phyloP scores from a whole-genome alignment of 2,797 vertebrate species.

The Pyrocephalus nanus region DNA sequence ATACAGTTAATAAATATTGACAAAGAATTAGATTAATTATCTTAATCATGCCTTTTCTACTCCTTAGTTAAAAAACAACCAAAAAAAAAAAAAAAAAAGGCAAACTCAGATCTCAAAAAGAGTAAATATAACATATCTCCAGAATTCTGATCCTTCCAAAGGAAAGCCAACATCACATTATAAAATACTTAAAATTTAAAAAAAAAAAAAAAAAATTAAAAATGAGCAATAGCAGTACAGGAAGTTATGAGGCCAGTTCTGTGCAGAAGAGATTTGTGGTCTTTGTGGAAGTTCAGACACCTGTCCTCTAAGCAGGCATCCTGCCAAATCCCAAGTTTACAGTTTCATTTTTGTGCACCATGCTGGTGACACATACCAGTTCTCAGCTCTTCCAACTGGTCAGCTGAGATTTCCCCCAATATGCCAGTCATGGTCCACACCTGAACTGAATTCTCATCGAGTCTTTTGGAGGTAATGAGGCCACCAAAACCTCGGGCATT shows the following conservation, averaged over 20 bases:
- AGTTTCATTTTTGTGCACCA: not conserved
- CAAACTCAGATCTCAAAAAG: not conserved
- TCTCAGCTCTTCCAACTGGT: not conserved
- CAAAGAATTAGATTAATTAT: not conserved
- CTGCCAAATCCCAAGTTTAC: not conserved
- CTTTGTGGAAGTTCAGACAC: not conserved
- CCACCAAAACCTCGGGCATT: not conserved
- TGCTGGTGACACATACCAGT: not conserved
- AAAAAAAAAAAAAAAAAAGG: not conserved
- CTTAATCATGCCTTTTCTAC: not conserved
- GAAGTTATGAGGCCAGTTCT: not conserved
- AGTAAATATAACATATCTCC: not conserved
- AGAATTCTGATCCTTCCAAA: not conserved
- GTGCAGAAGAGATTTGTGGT: not conserved
- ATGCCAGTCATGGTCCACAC: not conserved
- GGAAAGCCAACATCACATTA: not conserved
- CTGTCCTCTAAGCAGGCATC: not conserved
- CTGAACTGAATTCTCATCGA: not conserved
- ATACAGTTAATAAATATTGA: not conserved
- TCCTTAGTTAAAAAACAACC: not conserved
- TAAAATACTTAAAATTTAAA: not conserved
- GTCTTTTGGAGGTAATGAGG: not conserved
- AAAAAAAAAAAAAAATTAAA: not conserved
- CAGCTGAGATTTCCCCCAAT: not conserved
- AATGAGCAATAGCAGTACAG: not conserved